phyloP scores from a whole-genome alignment of 2,113 vertebrate species.

The Scatophagus argus region DNA sequence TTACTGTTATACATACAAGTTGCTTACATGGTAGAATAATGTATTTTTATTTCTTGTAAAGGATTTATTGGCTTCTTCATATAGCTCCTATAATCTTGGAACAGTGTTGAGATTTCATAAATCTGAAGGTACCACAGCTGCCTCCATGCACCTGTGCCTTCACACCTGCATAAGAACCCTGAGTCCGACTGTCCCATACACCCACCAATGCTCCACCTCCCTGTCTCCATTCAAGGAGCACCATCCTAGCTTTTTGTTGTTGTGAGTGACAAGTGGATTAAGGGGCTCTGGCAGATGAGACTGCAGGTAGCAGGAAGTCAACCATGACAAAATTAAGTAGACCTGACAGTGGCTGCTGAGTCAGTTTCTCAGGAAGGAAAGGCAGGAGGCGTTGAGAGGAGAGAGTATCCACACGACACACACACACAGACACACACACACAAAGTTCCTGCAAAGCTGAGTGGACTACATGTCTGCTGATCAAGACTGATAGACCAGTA shows the following conservation, averaged over 20 bases:
- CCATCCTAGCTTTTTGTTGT: constrained; percentile 73
- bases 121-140: constrained; percentile 17
- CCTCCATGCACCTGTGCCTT: constrained; percentile 41
- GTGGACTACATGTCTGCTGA: constrained; percentile 53
- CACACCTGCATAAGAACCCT: constrained; percentile 30
- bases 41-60: background rate
- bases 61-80: background rate
- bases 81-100: background rate
- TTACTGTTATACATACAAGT: background rate
- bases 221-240: constrained; percentile 59
- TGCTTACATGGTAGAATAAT: background rate
- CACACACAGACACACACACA: constrained; percentile 17
- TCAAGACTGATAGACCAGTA: constrained; percentile 57
- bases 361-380: constrained; percentile 74
- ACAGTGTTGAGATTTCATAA: background rate
- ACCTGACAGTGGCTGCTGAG: constrained; percentile 84
- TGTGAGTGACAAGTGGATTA: constrained; percentile 80
- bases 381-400: constrained; percentile 46
- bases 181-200: constrained; percentile 23
- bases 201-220: constrained; percentile 38
- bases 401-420: constrained; percentile 12
- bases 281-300: constrained; percentile 77
- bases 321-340: constrained; percentile 81
- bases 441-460: constrained; percentile 46
- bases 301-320: constrained; percentile 67